Evolutionary conservation across 2,888 invertebrate species (phyloP), one percentile per base, ranked within the genome.

Genomic region (Drosophila flavopinicola): DNA sequence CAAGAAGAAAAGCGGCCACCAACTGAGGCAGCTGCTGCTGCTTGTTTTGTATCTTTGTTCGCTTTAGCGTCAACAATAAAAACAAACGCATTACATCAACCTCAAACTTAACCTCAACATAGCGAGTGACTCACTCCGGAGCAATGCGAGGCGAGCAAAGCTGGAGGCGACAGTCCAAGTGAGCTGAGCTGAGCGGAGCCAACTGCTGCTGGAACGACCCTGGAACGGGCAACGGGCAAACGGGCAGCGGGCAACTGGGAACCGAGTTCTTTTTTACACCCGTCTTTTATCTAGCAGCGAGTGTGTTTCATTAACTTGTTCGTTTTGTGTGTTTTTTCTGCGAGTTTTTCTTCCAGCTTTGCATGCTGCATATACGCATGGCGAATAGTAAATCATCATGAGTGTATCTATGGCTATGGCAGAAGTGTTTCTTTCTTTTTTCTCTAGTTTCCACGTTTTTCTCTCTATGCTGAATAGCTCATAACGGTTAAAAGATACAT

Each of bases 401-500:
- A 64, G 42, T 49, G 65, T 68, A 54, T 66, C 37, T 52, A 23
- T 27, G 33, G 25, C 41, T 33, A 53, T 53, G 48, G 42, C 37
- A 48, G 44, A 45, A 58, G 48, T 37, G 41, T 47, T 45, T 38
- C 24, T 38, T 29, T 51, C 29, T 39, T n/a, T 23, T 47, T 23
- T 11, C 6, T 13, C 7, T 32, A 11, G 11, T 57, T 9, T 27
- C 41, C 35, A n/a, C 27, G 10, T 27, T 61, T 48, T 47, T 45
- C 41, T 32, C 37, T 27, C 41, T 32, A 41, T 27, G 48, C 56
- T 65, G 57, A 49, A 60, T 67, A 66, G 78, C 63, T 65, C 59
- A 68, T 79, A 79, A 79, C 78, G 83, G 78, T 66, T 71, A 72
- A 72, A 61, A 71, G 71, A 76, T 75, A 77, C 73, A 82, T 78